phyloP scores from a whole-genome alignment of 2,888 invertebrate genomes.

The Tanypteryx hageni region DNA sequence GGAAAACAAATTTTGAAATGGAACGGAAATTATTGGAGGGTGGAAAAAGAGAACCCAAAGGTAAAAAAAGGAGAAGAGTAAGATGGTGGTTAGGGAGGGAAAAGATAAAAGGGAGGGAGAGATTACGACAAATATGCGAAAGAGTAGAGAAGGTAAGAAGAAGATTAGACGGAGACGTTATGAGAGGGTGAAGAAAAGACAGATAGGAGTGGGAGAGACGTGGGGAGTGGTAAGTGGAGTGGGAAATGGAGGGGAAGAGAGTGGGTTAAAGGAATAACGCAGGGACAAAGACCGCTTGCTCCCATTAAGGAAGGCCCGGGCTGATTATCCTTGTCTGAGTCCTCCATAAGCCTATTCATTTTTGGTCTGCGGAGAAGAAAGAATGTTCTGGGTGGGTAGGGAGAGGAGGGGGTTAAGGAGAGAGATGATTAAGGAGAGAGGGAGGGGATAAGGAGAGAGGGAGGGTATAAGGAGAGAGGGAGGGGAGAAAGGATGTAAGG shows the following conservation, averaged over 20 bases:
- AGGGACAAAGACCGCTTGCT: background rate
- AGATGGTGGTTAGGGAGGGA: background rate
- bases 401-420: background rate
- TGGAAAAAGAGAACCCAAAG: background rate
- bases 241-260: too few relatives aligned
- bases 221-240: too few relatives aligned
- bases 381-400: background rate
- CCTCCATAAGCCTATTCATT: constrained; percentile 42
- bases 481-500: background rate
- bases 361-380: constrained; percentile 29
- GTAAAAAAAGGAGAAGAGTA: background rate
- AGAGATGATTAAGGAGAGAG: background rate
- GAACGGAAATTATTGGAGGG: background rate
- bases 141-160: background rate
- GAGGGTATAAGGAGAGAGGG: background rate
- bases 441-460: background rate
- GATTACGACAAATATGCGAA: background rate
- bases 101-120: background rate
- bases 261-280: too few relatives aligned
- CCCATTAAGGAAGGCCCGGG: constrained; percentile 48
- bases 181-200: too few relatives aligned
- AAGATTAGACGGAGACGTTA: too few relatives aligned
- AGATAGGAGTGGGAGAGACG: too few relatives aligned
- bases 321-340: constrained; percentile 47
- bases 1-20: background rate